Conservation (phyloP, 2,113 vertebrate genomes). For the Cranoglanis bouderius region DNA sequence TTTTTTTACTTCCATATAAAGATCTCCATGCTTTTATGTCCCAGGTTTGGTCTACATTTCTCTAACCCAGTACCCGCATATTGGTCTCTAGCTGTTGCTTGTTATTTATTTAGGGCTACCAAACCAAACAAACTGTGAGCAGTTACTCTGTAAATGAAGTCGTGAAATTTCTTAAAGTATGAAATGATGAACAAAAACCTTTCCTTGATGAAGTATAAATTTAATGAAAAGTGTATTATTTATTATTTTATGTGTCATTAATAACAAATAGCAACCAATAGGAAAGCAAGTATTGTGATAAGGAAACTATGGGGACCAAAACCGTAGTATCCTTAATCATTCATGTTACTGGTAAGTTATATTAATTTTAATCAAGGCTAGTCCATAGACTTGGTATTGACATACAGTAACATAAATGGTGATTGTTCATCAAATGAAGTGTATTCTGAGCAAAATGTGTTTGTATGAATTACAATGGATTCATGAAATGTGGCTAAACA, state of each 20-base stretch:
- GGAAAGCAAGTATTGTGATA: constrained; percentile 6
- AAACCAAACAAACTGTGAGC: constrained; percentile 45
- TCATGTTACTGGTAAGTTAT: neutral
- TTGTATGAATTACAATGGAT: neutral
- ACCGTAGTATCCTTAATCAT: neutral
- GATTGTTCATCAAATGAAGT: constrained; percentile 5
- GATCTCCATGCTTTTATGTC: neutral
- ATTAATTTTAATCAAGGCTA: constrained; percentile 25
- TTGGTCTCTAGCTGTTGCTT: constrained; percentile 16
- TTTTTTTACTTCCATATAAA: neutral
- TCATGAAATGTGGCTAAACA: constrained; percentile 1
- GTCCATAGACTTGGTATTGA: neutral
- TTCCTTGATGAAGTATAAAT: neutral
- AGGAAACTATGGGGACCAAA: neutral
- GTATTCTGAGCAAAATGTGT: neutral
- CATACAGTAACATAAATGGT: neutral
- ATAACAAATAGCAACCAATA: constrained; percentile 18
- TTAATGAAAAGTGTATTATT: neutral
- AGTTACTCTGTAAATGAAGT: constrained; percentile 15
- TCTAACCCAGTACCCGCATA: neutral
- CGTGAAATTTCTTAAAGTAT: constrained; percentile 19
- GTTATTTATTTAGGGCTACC: constrained; percentile 49
- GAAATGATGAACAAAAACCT: neutral
- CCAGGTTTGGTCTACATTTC: constrained; percentile 17
- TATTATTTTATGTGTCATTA: neutral